Evolutionary conservation across 2,797 vertebrate genomes (phyloP), one percentile per base, ranked within the genome.

Genomic region (Amphiprion clarkii): DNA sequence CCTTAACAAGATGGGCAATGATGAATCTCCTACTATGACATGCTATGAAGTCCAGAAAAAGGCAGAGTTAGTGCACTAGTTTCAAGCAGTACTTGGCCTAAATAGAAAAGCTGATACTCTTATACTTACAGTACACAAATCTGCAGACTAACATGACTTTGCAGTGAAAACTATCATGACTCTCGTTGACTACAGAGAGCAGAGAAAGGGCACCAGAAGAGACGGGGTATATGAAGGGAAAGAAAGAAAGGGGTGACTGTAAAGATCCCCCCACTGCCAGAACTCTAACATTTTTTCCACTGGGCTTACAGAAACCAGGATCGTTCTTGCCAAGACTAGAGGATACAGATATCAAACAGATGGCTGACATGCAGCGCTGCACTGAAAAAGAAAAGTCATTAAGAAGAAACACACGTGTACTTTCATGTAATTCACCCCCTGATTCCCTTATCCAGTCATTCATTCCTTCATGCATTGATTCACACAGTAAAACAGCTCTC

Each of bases 231-330:
- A 85, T 71, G 54, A 74, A 68, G 63, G 44, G 53, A 85, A 71
- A 74, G 55, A 78, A 79, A 67, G 16, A 53, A 83, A 69, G 57
- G 51, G 82, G 77, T 4, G 70, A 81, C 83, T 74, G 71, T 89
- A 83, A 83, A 78, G 65, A 76, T 67, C 55, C 61, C 67, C 68
- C 67, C 3, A 55, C 82, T 88, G 89, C 85, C 90, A 88, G 84
- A 88, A 76, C 53, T 78, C 19, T 1, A 73, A 88, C 59, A 86
- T 75, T 87, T 86, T 87, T 93, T 90, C 87, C 87, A 86, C 79
- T 52, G 27, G 76, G 72, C 52, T 84, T 74, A 83, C 56, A 88
- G 79, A 88, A 92, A 89, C 83, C 73, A 82, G 77, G 80, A 83
- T 78, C 71, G 84, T 80, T 77, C 76, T 79, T 76, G 82, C 84